Conservation (phyloP, 1,140 invertebrate species). For the Akabosia matsudoensis region DNA sequence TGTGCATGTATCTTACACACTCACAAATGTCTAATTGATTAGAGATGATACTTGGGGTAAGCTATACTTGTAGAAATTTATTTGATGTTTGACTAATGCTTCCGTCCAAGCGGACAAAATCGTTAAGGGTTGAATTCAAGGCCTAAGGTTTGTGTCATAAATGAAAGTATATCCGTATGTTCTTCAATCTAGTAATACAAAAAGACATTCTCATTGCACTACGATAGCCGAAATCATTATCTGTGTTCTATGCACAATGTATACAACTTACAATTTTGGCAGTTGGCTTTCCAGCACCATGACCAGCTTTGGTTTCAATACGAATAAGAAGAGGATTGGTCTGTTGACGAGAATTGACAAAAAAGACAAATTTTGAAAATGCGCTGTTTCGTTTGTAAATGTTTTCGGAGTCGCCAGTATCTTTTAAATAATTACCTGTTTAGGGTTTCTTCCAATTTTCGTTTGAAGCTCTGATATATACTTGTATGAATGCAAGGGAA, state of each 20-base stretch:
- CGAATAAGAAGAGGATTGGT: slow-evolving; percentile 83
- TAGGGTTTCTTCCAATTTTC: slow-evolving; percentile 59
- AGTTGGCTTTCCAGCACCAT: slow-evolving; percentile 80
- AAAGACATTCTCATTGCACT: slow-evolving; percentile 26
- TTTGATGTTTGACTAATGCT: background rate
- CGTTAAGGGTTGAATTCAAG: slow-evolving; percentile 59
- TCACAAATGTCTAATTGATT: background rate
- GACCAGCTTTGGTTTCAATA: slow-evolving; percentile 92
- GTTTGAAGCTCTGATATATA: slow-evolving; percentile 88
- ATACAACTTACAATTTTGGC: slow-evolving; percentile 40
- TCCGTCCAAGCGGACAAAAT: background rate
- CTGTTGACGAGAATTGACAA: slow-evolving; percentile 54
- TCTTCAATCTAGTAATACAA: slow-evolving; percentile 75
- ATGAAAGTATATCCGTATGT: slow-evolving; percentile 78
- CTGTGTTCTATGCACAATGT: slow-evolving; percentile 14
- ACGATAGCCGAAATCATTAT: slow-evolving; percentile 37
- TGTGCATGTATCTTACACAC: too few species aligned
- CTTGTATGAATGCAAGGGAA: slow-evolving; percentile 92
- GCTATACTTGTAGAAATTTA: background rate
- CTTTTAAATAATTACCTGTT: too few species aligned
- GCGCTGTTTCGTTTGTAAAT: too few species aligned
- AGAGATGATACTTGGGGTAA: too few species aligned
- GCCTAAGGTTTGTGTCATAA: slow-evolving; percentile 73
- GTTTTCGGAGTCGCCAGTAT: too few species aligned
- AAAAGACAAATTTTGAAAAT: slow-evolving; percentile 39